phyloP scores from a whole-genome alignment of 1,140 invertebrate genomes.

The Aleiodes sp. region DNA sequence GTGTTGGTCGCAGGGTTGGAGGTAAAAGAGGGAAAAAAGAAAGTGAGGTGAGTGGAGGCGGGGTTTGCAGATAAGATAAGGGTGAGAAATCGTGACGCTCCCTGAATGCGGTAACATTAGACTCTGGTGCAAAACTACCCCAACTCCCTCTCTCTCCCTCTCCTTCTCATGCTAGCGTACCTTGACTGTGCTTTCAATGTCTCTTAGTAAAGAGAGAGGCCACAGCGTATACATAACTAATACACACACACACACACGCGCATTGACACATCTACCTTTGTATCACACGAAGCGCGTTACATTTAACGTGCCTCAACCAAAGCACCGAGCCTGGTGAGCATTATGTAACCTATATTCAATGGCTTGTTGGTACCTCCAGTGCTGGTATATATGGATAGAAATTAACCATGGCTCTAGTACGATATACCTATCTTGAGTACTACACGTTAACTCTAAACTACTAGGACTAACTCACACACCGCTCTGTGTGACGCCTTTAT shows the following conservation, averaged over 20 bases:
- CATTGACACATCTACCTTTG: neutral
- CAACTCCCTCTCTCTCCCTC: neutral
- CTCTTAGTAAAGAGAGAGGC: neutral
- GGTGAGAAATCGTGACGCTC: constrained; percentile 62
- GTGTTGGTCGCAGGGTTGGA: constrained; percentile 5
- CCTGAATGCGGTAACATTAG: constrained; percentile 61
- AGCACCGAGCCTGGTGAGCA: constrained; percentile 1
- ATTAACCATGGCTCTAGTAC: constrained; percentile 4
- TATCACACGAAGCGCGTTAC: neutral
- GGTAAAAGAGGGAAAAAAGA: constrained; percentile 3
- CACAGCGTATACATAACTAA: neutral
- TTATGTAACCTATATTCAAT: constrained; percentile 15
- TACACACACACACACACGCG: neutral
- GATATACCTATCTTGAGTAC: neutral
- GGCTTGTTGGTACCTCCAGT: neutral
- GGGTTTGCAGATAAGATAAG: constrained; percentile 58
- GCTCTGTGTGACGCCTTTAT: neutral
- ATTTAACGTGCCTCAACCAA: neutral
- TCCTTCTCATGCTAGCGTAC: neutral
- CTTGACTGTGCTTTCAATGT: neutral
- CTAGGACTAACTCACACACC: neutral
- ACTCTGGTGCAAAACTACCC: constrained; percentile 31
- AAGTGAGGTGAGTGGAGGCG: constrained; percentile 31
- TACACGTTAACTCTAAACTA: neutral
- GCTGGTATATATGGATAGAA: neutral